Conservation (phyloP, 2,113 vertebrate genomes). For the Terrapene triunguis region DNA sequence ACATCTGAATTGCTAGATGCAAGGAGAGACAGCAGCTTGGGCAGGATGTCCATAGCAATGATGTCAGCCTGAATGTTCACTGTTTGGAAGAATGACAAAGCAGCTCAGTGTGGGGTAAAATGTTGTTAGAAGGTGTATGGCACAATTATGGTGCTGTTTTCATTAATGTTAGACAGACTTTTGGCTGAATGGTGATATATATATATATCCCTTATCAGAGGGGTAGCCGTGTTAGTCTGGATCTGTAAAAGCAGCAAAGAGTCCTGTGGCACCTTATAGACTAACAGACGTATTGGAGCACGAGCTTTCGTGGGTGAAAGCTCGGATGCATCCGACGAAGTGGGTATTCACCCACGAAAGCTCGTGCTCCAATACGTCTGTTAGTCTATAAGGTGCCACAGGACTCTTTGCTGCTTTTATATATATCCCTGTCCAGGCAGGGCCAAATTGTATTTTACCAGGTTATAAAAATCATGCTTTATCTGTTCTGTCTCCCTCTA, state of each 20-base stretch:
- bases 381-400: too few species aligned
- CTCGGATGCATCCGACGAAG: too few species aligned
- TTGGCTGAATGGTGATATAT: background rate
- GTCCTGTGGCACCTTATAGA: too few species aligned
- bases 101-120: background rate
- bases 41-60: slow-evolving; percentile 75
- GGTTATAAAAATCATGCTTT: background rate
- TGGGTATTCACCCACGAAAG: too few species aligned
- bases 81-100: slow-evolving; percentile 46
- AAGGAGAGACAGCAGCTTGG: slow-evolving; percentile 77
- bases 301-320: too few species aligned
- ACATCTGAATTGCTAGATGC: slow-evolving; percentile 51
- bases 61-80: slow-evolving; percentile 77
- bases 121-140: background rate
- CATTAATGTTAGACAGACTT: background rate
- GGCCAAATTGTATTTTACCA: background rate
- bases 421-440: fast-evolving
- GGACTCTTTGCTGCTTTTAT: background rate
- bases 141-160: background rate
- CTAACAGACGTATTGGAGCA: too few species aligned
- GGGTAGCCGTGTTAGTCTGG: too few species aligned
- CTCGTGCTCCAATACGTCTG: too few species aligned
- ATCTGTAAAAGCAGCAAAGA: too few species aligned
- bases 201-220: background rate
- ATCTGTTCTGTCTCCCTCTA: background rate